phyloP scores from a whole-genome alignment of 2,888 invertebrate species.

The Ochropleura plecta region DNA sequence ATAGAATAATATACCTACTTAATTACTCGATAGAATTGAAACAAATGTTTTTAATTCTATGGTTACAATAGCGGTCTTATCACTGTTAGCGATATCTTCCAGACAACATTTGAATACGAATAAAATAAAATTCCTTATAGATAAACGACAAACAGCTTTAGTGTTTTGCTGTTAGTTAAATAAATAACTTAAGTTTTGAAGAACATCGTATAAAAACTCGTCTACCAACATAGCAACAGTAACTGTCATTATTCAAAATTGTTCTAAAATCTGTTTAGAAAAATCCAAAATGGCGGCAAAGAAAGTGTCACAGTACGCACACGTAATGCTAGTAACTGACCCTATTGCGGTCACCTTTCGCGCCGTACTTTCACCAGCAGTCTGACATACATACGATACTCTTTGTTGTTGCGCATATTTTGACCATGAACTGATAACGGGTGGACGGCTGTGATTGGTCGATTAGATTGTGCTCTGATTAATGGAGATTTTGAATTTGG shows the following conservation, averaged over 20 bases:
- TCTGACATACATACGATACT: slow-evolving; percentile 78
- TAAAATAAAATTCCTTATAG: too few species aligned
- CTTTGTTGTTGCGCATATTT: slow-evolving; percentile 61
- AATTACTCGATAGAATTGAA: too few species aligned
- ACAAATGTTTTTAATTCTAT: too few species aligned
- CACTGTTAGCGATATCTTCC: too few species aligned
- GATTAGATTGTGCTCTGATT: slow-evolving; percentile 40
- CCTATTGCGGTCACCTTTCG: slow-evolving; percentile 84
- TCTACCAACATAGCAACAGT: slow-evolving; percentile 53
- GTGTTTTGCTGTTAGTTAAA: background rate
- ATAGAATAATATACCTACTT: too few species aligned
- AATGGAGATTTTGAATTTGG: slow-evolving; percentile 36
- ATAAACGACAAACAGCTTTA: too few species aligned
- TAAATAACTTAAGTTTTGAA: background rate
- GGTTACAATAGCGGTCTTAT: too few species aligned
- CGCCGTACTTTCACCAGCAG: slow-evolving; percentile 85
- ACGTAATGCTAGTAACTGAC: slow-evolving; percentile 88
- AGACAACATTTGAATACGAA: too few species aligned
- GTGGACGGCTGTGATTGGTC: slow-evolving; percentile 42
- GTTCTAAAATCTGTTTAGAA: slow-evolving; percentile 53
- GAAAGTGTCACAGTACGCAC: slow-evolving; percentile 84
- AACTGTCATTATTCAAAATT: slow-evolving; percentile 52
- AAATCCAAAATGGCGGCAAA: slow-evolving; percentile 74
- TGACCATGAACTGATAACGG: slow-evolving; percentile 70
- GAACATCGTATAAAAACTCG: background rate